These are phyloP conservation scores for Candoia aspera DNA, from an alignment of 2,113 vertebrate genomes.

Conservation along the genomic window DNA sequence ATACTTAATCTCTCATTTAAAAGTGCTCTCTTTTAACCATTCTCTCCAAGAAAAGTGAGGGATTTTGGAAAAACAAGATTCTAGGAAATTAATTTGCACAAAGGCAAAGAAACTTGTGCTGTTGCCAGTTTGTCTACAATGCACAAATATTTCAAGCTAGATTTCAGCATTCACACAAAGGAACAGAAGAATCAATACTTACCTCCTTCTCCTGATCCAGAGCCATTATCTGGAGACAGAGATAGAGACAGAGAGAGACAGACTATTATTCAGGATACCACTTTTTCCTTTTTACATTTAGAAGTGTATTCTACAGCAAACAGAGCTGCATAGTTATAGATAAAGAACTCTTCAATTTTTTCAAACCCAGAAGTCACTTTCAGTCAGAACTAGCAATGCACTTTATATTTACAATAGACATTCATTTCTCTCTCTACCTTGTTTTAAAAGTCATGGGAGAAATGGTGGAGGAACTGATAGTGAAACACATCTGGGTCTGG, in stretches of 20 bases:
- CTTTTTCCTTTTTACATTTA: neutral
- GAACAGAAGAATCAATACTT: slow-evolving; percentile 54
- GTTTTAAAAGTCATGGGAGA: neutral
- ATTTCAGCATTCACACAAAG: neutral
- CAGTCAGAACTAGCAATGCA: neutral
- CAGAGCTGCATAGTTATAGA: neutral
- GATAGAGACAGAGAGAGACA: neutral
- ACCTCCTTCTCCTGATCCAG: slow-evolving; percentile 93
- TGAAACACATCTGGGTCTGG: neutral
- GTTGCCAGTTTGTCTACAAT: neutral
- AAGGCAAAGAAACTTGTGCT: neutral
- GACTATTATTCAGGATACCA: slow-evolving; percentile 24
- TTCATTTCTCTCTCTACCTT: neutral
- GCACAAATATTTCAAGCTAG: neutral
- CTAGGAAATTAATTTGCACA: neutral
- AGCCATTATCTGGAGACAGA: slow-evolving; percentile 83
- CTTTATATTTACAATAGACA: neutral
- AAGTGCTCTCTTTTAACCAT: neutral
- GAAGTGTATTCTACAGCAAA: neutral
- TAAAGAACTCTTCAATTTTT: neutral
- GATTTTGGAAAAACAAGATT: neutral
- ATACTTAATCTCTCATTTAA: neutral
- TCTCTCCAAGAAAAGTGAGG: neutral
- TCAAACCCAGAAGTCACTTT: neutral
- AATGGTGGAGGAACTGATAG: neutral